Conservation (phyloP, 1,140 invertebrate genomes). For the Bathynomus jamesi region DNA sequence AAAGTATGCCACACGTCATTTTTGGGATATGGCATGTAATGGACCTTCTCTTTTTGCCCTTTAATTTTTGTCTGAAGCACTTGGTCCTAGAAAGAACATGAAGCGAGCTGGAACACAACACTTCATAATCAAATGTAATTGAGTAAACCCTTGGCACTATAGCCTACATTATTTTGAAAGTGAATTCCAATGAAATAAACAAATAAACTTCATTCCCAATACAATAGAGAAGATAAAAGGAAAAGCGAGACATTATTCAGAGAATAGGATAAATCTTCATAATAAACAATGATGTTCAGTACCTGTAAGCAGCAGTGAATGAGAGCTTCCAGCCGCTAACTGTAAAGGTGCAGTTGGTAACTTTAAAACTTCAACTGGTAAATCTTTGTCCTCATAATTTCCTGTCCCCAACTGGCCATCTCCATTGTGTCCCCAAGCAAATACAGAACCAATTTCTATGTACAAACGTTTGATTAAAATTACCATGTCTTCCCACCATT, state of each 20-base stretch:
- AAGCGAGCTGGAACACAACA: no score
- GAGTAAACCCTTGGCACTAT: no score
- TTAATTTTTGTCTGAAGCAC: no score
- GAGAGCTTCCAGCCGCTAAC: conserved; percentile 38
- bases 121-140: no score
- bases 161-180: neutral
- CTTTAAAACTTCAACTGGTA: conserved; percentile 18
- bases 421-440: conserved; percentile 54
- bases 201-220: no score
- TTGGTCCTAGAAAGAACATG: no score
- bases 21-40: no score
- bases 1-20: no score
- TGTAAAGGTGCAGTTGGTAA: conserved; percentile 10
- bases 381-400: conserved; percentile 40
- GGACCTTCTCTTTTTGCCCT: no score
- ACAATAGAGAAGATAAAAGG: neutral
- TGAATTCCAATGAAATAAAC: conserved; percentile 5
- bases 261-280: neutral
- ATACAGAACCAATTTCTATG: conserved; percentile 48
- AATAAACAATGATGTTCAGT: neutral
- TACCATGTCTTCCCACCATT: no score
- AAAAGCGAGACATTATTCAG: neutral
- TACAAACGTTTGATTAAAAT: no score
- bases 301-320: conserved; percentile 50
- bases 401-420: conserved; percentile 56